phyloP scores from a whole-genome alignment of 2,888 invertebrate species.

The Volucella inflata region DNA sequence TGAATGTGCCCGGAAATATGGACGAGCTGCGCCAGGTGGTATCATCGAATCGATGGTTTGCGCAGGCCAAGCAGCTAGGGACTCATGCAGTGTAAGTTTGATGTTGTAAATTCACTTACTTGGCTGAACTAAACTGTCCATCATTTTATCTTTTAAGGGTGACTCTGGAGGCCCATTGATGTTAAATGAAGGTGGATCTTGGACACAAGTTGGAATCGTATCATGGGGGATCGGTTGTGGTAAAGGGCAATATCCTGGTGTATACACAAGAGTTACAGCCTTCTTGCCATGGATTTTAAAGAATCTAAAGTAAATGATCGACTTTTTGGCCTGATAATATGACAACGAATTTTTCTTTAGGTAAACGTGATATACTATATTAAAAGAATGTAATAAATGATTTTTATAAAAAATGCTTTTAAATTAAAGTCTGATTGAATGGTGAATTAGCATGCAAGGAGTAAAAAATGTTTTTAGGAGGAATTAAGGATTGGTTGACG shows the following conservation, averaged over 20 bases:
- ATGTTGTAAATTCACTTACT: not conserved
- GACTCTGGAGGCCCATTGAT: constrained; percentile 95
- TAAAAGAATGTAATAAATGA: constrained; percentile 30
- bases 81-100: constrained; percentile 93
- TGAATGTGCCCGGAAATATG: constrained; percentile 92
- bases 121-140: not conserved
- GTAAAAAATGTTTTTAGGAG: too few relatives aligned
- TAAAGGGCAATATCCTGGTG: constrained; percentile 95
- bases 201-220: constrained; percentile 94
- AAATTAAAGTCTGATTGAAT: too few relatives aligned
- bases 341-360: constrained; percentile 32
- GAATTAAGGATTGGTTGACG: too few relatives aligned
- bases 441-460: too few relatives aligned
- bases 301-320: constrained; percentile 86
- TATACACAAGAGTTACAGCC: constrained; percentile 93
- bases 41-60: constrained; percentile 95
- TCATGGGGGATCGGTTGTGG: constrained; percentile 97
- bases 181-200: constrained; percentile 89
- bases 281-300: constrained; percentile 94
- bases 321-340: constrained; percentile 11
- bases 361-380: constrained; percentile 63
- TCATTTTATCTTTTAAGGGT: constrained; percentile 85
- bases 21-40: constrained; percentile 93
- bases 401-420: constrained; percentile 32
- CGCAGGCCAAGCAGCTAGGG: constrained; percentile 92